Conservation (phyloP, 2,797 vertebrate genomes). For the Arrhamphus sclerolepis region DNA sequence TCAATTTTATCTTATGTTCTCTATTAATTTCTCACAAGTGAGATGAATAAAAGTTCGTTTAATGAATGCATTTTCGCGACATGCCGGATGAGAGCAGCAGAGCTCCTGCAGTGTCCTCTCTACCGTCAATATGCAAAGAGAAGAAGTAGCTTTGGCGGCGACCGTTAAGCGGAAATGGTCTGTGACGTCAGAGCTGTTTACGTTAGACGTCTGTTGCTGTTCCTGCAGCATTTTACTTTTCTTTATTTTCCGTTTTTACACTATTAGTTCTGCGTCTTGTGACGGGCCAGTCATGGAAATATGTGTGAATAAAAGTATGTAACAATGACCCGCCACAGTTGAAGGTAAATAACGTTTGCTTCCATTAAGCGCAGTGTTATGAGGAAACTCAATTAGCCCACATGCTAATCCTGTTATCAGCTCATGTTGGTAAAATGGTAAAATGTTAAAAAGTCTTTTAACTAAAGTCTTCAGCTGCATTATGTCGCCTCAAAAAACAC, state of each 20-base stretch:
- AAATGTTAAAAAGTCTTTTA: no score
- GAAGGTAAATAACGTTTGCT: conserved; percentile 34
- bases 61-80: no score
- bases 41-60: no score
- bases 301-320: not conserved
- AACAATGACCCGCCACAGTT: not conserved
- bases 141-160: conserved; percentile 9
- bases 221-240: not conserved
- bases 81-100: conserved; percentile 11
- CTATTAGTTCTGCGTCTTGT: no score
- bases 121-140: not conserved
- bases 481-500: no score
- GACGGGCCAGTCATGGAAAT: rapidly evolving
- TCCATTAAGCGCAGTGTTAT: not conserved
- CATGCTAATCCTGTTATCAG: conserved; percentile 25
- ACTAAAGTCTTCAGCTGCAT: no score
- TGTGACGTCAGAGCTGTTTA: conserved; percentile 8
- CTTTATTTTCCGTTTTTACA: not conserved
- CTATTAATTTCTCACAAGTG: no score
- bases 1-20: no score
- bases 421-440: no score
- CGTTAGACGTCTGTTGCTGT: conserved; percentile 34
- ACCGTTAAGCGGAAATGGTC: no score
- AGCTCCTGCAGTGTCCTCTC: not conserved
- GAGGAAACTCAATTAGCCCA: conserved; percentile 12